Evolutionary conservation across 2,797 vertebrate species (phyloP).

Genomic region (Lindbergichthys nudifrons): DNA sequence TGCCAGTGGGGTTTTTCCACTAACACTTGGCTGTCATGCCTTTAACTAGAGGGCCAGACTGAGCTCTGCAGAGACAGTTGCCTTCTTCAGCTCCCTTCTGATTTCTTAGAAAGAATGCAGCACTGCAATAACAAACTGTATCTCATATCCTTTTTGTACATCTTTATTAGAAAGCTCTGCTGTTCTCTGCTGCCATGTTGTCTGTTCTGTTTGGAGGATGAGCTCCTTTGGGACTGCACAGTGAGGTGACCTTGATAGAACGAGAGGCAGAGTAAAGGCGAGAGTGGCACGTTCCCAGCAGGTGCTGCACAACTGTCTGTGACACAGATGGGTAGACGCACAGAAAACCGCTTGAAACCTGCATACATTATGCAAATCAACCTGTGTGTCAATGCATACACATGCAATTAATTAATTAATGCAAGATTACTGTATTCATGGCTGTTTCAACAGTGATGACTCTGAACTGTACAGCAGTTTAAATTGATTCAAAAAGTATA

Average conservation of each 20-base stretch:
- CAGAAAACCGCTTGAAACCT: conserved; percentile 23
- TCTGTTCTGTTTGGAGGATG: conserved; percentile 41
- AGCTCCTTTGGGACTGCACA: conserved; percentile 68
- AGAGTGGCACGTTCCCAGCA: conserved; percentile 65
- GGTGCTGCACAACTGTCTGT: conserved; percentile 68
- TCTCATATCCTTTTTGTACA: conserved; percentile 38
- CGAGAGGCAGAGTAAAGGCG: conserved; percentile 53
- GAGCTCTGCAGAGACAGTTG: conserved; percentile 59
- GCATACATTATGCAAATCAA: conserved; percentile 77
- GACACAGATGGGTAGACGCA: conserved; percentile 67
- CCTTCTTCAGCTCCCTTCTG: conserved; percentile 58
- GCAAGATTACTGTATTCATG: conserved; percentile 13
- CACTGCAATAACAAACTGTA: conserved; percentile 47
- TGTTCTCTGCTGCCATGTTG: conserved; percentile 34
- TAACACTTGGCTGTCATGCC: conserved; percentile 69
- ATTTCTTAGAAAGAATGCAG: conserved; percentile 54
- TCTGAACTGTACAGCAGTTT: conserved; percentile 11
- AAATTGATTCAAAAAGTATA: conserved; percentile 35
- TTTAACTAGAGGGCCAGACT: conserved; percentile 58
- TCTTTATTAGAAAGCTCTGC: conserved; percentile 36
- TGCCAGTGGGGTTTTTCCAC: conserved; percentile 77
- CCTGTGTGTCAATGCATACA: conserved; percentile 37
- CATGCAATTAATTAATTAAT: conserved; percentile 21
- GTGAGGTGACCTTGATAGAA: conserved; percentile 77
- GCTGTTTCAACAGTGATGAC: conserved; percentile 20